A percentile compares a stretch with the other conserved stretches of the same genome.
phyloP scores from a whole-genome alignment of 37 sponge, comb jelly and placozoan species.

The Petrosia ficiformis region DNA sequence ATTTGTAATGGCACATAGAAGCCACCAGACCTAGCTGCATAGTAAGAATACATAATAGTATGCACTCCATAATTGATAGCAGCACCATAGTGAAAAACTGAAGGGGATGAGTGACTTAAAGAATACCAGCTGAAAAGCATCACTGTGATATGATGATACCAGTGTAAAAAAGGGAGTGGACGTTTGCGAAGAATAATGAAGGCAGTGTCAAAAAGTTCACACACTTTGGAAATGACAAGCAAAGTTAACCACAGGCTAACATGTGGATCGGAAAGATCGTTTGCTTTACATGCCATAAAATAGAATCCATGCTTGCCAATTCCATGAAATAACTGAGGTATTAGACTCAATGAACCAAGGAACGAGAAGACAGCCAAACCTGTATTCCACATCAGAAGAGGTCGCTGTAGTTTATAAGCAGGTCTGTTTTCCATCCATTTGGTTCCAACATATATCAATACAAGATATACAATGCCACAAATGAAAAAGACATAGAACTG shows the following conservation, averaged over 20 bases:
- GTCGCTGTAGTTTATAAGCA: conserved; percentile 8
- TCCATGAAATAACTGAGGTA: no score
- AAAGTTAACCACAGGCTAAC: background rate
- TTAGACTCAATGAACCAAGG: no score
- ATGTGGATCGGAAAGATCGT: background rate
- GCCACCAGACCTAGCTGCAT: conserved; percentile 4
- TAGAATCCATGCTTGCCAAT: no score
- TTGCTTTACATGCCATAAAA: no score
- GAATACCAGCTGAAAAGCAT: background rate
- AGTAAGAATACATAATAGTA: conserved; percentile 6
- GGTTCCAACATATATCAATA: conserved; percentile 28
- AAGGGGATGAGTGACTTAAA: background rate
- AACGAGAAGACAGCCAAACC: conserved; percentile 53
- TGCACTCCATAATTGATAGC: background rate
- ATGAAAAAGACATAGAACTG: conserved; percentile 1
- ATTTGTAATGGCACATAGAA: background rate
- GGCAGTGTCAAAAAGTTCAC: background rate
- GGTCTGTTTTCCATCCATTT: conserved; percentile 40
- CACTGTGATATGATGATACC: background rate
- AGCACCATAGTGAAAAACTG: background rate
- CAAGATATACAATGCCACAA: conserved; percentile 26
- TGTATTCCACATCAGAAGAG: conserved; percentile 53
- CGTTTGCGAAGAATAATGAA: background rate
- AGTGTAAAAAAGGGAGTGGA: background rate
- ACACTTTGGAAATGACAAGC: background rate